Base-by-base conservation (phyloP, 1,140 invertebrate genomes). In the Apis laboriosa region DNA sequence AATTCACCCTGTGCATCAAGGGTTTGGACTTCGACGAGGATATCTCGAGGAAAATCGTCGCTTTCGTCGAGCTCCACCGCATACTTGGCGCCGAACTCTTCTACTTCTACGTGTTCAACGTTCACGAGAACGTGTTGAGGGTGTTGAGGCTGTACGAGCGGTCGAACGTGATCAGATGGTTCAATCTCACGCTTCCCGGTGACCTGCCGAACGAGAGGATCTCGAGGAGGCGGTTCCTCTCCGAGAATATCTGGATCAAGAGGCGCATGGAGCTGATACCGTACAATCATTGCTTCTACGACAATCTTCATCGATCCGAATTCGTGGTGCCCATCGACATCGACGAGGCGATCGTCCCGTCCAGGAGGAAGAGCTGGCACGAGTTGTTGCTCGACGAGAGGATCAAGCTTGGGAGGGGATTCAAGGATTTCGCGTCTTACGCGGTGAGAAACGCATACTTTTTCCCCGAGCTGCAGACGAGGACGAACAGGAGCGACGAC, bases 251-350 rank as follows among this genome's bases (percentile, higher is more conserved):
- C 17, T 97, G 96, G 96, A 96, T 97, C 85, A 95, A 96, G 84
- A 93, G 97, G 81, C 93, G 96, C 84, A 95, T 96, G 92, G 96
- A 97, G 90, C 92, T 97, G 58, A 94, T 97, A 77, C 95, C 96
- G 0, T 97, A 97, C 90, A 97, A 97, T 90, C 96, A 97, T 84
- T 96, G 96, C 83, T 95, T 97, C 70, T 97, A 97, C 90, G 95
- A 96, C 87, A 96, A 96, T 91, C 90, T 96, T 53, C 90, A 95
- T 78, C 94, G 94, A 72, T 96, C 96, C 9, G 92, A 95, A 85
- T 97, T 94, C 91, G 94, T 97, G 21, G 90, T 97, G 13, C 96
- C 96, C 13, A 92, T 97, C 83, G 97, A 97, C 90, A 94, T 96
- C 51, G 97, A 97, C 91, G 97, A 97, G 92, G 94, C 97, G 49